Evolutionary conservation across 2,888 invertebrate species (phyloP), one percentile per base, ranked within the genome.

Genomic region (Plebejus argus): DNA sequence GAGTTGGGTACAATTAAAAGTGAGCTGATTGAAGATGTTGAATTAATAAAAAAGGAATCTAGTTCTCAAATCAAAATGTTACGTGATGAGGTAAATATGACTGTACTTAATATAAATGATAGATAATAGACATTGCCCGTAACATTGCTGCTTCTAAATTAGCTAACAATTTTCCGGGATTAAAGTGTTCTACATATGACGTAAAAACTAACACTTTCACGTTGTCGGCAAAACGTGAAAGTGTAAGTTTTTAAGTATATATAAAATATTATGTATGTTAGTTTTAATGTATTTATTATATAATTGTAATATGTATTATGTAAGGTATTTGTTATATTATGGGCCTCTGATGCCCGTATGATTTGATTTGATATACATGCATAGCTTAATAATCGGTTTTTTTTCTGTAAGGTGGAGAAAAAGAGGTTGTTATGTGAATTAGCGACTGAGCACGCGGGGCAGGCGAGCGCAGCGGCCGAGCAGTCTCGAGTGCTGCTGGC

Each of bases 21-120:
- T 84, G 94, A 93, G 80, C 88, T 93, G 0, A 92, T 94, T 79
- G 93, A 92, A 83, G 93, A 94, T 86, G 92, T 94, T 1, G 93
- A 94, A 80, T 76, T 91, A 58, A 79, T 94, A 35, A 94, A 92
- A 80, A 90, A 90, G 76, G 94, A 94, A 83, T 93, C 93, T 0
- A 86, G 80, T 80, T 88, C 90, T 8, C 93, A 94, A 86, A 94
- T 94, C 78, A 84, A 89, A 82, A 85, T 86, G 81, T 86, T 94
- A 58, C 89, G 87, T 20, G 92, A 92, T 75, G 92, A 94, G 90
- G 94, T 93, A 78, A 84, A 85, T 12, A 28, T 23, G n/a, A 8
- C 28, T 53, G 1, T 74, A 53, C 20, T 23, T 61, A 2, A 23
- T 23, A 49, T 28, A 56, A 71, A 33, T 70, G 28, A 28, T 28